A percentile compares a stretch with the other conserved stretches of the same genome.
Evolutionary conservation across 2,797 vertebrate genomes (phyloP).

Genomic region (Gallinago stenura): DNA sequence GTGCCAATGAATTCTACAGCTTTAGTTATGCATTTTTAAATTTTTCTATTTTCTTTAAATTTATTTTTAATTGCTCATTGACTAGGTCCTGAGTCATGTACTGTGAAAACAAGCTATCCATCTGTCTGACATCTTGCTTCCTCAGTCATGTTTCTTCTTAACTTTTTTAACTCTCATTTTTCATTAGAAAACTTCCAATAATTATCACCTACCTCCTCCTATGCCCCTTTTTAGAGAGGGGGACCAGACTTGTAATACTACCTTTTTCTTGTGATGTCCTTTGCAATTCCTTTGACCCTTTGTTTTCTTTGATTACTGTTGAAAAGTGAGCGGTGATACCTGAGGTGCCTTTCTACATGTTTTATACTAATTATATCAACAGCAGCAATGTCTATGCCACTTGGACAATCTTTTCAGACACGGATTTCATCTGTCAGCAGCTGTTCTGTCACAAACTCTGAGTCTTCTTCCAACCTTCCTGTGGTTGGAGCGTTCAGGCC

Average conservation of each 20-base stretch:
- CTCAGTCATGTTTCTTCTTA: not conserved
- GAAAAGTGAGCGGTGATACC: not conserved
- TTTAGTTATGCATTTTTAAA: not conserved
- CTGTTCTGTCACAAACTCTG: accelerated
- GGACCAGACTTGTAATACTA: not conserved
- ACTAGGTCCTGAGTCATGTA: not conserved
- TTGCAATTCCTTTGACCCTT: not conserved
- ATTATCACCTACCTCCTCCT: not conserved
- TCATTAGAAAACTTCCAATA: not conserved
- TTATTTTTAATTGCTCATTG: not conserved
- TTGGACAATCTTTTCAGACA: not conserved
- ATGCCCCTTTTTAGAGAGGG: not conserved
- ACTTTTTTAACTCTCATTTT: not conserved
- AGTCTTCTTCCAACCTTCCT: not conserved
- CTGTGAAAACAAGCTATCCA: not conserved
- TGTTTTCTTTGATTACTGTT: not conserved
- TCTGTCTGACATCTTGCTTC: not conserved
- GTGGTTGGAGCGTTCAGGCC: not conserved
- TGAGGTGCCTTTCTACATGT: not conserved
- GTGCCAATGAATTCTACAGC: not conserved
- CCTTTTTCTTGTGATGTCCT: not conserved
- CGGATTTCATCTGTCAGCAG: not conserved
- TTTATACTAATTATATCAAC: not conserved
- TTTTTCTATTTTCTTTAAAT: not conserved
- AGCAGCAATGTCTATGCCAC: not conserved